A percentile compares a stretch with the other conserved stretches of the same genome.
Evolutionary conservation across 2,113 vertebrate species (phyloP).

Genomic region (Camelus bactrianus): DNA sequence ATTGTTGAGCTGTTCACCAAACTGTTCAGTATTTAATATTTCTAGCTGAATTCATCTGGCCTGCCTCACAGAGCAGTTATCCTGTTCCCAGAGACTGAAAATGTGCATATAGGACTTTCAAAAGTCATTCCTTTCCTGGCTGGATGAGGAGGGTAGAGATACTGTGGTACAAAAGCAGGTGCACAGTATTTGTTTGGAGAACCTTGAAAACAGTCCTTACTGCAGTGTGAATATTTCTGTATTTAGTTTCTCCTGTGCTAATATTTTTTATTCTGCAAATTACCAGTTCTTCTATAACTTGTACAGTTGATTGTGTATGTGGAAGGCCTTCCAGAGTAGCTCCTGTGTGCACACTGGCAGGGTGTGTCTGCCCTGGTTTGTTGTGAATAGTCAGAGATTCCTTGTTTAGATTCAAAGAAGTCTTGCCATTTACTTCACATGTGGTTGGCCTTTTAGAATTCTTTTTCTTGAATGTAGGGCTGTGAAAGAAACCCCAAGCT

Average conservation of each 20-base stretch:
- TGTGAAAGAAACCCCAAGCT: not conserved
- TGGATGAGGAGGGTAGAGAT: too few species aligned
- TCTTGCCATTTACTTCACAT: not conserved
- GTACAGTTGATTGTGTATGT: slow-evolving; percentile 68
- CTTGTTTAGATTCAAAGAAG: not conserved
- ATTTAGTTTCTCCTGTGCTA: slow-evolving; percentile 75
- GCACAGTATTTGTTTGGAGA: slow-evolving; percentile 73
- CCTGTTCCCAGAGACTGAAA: not conserved
- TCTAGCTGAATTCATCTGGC: not conserved
- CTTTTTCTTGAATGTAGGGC: not conserved
- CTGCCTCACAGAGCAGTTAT: not conserved
- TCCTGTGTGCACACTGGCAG: not conserved
- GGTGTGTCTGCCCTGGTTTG: not conserved
- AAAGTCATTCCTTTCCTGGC: not conserved
- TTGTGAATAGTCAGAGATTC: not conserved
- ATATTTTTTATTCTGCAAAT: slow-evolving; percentile 81
- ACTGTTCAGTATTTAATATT: not conserved
- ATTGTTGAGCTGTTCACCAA: not conserved
- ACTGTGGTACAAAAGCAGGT: not conserved
- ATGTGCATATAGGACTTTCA: not conserved
- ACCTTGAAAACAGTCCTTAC: slow-evolving; percentile 75
- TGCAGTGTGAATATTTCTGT: slow-evolving; percentile 75
- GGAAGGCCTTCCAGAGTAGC: slow-evolving; percentile 54
- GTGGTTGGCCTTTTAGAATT: not conserved
- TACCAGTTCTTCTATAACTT: slow-evolving; percentile 67